Evolutionary conservation across 92 coral and sea anemone genomes (phyloP).

Genomic region (Zoanthus gigantus): DNA sequence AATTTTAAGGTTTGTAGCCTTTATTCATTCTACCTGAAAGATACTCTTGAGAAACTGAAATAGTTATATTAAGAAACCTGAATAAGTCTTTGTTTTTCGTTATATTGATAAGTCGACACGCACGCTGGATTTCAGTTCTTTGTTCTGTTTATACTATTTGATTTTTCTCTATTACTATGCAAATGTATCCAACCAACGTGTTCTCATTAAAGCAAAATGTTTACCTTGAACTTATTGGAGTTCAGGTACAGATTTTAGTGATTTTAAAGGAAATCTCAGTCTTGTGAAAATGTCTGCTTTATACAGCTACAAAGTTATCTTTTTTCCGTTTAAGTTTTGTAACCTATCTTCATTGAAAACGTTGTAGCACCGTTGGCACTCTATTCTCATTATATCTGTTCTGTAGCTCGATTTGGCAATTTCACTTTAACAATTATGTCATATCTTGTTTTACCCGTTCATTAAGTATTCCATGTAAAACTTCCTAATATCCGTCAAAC

Average conservation of each 20-base stretch:
- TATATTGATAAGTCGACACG: slow-evolving; percentile 35
- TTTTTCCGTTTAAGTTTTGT: neutral
- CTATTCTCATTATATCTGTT: neutral
- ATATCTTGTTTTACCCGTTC: slow-evolving; percentile 9
- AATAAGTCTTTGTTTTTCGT: slow-evolving; percentile 6
- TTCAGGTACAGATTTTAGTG: neutral
- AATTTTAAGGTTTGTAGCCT: neutral
- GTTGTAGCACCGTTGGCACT: neutral
- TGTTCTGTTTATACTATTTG: slow-evolving; percentile 26
- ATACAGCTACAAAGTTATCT: neutral
- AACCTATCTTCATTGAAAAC: neutral
- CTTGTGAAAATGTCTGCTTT: neutral
- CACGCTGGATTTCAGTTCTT: slow-evolving; percentile 33
- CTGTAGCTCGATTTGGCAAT: slow-evolving; percentile 19
- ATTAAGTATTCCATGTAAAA: neutral
- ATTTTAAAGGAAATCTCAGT: neutral
- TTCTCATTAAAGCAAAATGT: slow-evolving; percentile 19
- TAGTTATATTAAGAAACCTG: slow-evolving; percentile 8
- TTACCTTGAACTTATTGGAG: slow-evolving; percentile 11
- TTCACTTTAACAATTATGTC: slow-evolving; percentile 16
- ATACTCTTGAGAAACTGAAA: slow-evolving; percentile 33
- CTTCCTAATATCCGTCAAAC: neutral
- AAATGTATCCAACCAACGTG: slow-evolving; percentile 17
- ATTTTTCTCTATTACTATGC: slow-evolving; percentile 27
- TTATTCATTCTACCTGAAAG: neutral